phyloP scores from a whole-genome alignment of 2,113 vertebrate species.

The Periophthalmodon schlosseri region DNA sequence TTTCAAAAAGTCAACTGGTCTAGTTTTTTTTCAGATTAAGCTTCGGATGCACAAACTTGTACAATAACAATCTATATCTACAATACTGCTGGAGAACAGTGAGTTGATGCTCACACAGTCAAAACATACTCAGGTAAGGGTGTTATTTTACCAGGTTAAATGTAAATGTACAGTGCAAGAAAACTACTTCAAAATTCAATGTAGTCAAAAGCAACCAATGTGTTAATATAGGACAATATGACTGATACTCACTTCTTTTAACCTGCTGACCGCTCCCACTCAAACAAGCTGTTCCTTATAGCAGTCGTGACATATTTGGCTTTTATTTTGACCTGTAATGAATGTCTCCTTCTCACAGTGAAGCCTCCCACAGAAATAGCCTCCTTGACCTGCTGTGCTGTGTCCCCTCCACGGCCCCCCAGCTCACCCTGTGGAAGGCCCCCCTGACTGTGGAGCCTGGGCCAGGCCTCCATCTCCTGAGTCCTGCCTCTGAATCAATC shows the following conservation, averaged over 20 bases:
- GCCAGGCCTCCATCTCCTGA: slow-evolving; percentile 67
- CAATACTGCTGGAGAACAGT: too few species aligned
- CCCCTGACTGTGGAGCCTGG: slow-evolving; percentile 50
- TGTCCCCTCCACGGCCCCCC: slow-evolving; percentile 35
- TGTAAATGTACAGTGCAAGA: neutral
- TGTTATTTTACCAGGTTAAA: neutral
- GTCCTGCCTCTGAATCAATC: slow-evolving; percentile 78
- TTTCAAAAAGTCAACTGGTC: too few species aligned
- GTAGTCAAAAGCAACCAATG: neutral
- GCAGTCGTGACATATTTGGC: slow-evolving; percentile 46
- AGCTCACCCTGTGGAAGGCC: slow-evolving; percentile 66
- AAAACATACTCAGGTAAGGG: too few species aligned
- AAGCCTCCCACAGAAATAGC: slow-evolving; percentile 58
- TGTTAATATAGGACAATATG: neutral
- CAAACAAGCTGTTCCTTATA: slow-evolving; percentile 23
- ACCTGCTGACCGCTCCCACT: slow-evolving; percentile 36
- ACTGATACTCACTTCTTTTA: slow-evolving; percentile 36
- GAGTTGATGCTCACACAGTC: too few species aligned
- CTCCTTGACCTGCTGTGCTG: slow-evolving; percentile 51
- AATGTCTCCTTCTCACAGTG: slow-evolving; percentile 49
- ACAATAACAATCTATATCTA: too few species aligned
- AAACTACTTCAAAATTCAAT: neutral
- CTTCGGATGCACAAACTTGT: too few species aligned
- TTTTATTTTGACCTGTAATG: slow-evolving; percentile 71
- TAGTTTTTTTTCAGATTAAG: too few species aligned